These are phyloP conservation scores for Zelostemma sp. DNA, from an alignment of 1,140 invertebrate species.

Conservation along the genomic window DNA sequence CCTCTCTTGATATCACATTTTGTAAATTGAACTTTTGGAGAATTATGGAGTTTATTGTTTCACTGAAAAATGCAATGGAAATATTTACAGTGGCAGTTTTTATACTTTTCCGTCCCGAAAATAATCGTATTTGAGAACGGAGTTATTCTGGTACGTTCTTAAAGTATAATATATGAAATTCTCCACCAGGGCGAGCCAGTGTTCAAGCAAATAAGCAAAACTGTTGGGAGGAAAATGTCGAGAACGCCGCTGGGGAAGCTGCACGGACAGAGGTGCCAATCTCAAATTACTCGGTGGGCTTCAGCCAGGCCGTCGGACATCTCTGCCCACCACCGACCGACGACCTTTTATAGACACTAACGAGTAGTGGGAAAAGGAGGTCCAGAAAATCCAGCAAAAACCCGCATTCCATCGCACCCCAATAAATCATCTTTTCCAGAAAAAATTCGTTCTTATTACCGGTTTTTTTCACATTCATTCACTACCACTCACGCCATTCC, in stretches of 20 bases:
- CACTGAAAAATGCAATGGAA: no score
- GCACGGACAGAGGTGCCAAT: conserved; percentile 56
- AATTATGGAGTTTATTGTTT: no score
- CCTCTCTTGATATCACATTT: no score
- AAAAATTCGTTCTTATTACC: no score
- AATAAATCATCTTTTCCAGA: no score
- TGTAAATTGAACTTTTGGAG: no score
- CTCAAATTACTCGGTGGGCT: conserved; percentile 63
- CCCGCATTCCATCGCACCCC: conserved; percentile 30
- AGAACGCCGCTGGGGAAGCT: conserved; percentile 40
- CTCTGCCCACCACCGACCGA: conserved; percentile 53
- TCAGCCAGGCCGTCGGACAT: conserved; percentile 53
- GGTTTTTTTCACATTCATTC: no score
- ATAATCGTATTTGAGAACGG: conserved; percentile 20
- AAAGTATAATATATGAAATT: conserved; percentile 47
- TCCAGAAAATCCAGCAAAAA: conserved; percentile 56
- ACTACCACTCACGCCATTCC: no score
- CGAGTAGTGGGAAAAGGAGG: conserved; percentile 50
- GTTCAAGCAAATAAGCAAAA: conserved; percentile 20
- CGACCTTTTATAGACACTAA: conserved; percentile 64
- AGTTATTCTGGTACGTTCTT: conserved; percentile 29
- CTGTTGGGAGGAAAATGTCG: conserved; percentile 43
- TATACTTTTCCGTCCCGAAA: no score
- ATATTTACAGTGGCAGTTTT: no score
- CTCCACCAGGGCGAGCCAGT: conserved; percentile 52